Conservation (phyloP, 2,888 invertebrate genomes). For the Drosophila prostipennis region DNA sequence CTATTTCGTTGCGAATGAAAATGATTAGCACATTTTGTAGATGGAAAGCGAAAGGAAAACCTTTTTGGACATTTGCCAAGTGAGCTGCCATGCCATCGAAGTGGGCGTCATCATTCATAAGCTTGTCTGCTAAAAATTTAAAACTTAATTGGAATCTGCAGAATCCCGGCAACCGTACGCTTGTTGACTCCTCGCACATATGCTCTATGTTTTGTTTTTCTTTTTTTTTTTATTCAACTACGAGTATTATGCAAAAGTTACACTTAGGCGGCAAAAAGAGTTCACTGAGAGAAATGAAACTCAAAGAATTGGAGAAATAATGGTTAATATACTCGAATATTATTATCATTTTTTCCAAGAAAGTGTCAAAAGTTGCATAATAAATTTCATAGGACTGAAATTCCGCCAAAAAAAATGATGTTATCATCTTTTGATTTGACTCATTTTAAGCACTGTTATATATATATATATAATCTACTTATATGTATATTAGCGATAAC, state of each 20-base stretch:
- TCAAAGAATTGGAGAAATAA: not conserved
- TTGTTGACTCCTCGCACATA: constrained; percentile 38
- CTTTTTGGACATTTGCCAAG: constrained; percentile 21
- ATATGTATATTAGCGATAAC: not conserved
- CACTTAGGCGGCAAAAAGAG: constrained; percentile 14
- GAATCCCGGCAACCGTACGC: constrained; percentile 25
- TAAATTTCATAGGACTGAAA: too few species aligned
- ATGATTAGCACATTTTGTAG: constrained; percentile 42
- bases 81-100: constrained; percentile 10
- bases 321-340: not conserved
- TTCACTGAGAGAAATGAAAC: not conserved
- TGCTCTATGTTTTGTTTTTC: constrained; percentile 21
- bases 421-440: not conserved
- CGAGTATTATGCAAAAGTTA: constrained; percentile 46
- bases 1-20: constrained; percentile 25
- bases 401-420: not conserved
- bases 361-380: too few species aligned
- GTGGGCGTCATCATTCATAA: constrained; percentile 37
- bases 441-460: too few species aligned
- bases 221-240: constrained; percentile 15
- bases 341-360: too few species aligned
- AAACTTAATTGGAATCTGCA: constrained; percentile 52
- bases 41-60: constrained; percentile 8
- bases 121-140: constrained; percentile 39
- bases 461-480: not conserved